Evolutionary conservation across 2,113 vertebrate genomes (phyloP), one percentile per base, ranked within the genome.

Genomic region (Lophotis ruficrista): DNA sequence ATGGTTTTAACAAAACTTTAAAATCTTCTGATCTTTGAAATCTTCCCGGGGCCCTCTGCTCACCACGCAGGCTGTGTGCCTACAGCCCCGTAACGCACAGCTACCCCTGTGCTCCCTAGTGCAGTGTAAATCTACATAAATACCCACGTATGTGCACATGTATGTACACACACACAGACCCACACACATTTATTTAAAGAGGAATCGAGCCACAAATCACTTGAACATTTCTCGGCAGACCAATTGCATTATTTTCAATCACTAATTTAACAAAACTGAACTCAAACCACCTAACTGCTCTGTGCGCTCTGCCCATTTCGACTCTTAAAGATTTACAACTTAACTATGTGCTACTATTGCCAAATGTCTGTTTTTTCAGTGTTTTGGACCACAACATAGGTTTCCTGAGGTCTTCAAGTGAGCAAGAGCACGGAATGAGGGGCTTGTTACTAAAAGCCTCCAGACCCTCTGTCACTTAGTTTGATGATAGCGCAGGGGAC

Each of bases 11-110:
- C 56, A 79, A 87, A 97, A 54, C 57, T 70, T 96, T 53, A 88
- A 96, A 96, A 96, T 86, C 48, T 81, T 73, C 83, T 62, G 50
- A 84, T 70, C 37, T 79, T 83, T 89, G 83, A 83, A 72, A 77
- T 41, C 76, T 65, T 5, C 18, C 33, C 2, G 3, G 48, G 19
- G 14, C 23, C 12, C 31, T 25, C 53, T 23, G 70, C 50, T 41
- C 2, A 19, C 41, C 4, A 8, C 18, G 3, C 10, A 20, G 18
- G 5, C 25, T 2, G 8, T 18, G n/a, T 5, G 33, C 35, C 48
- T 43, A 6, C 25, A 20, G 48, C 48, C 66, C 65, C 2, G 22
- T 0, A 31, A 31, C 3, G 3, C 43, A 7, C 13, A 10, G 62
- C 38, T 3, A 10, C 48, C 33, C 1, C 1, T 3, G 31, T 9